These are phyloP conservation scores for Drepana falcataria DNA, from an alignment of 2,888 invertebrate genomes.

Conservation along the genomic window DNA sequence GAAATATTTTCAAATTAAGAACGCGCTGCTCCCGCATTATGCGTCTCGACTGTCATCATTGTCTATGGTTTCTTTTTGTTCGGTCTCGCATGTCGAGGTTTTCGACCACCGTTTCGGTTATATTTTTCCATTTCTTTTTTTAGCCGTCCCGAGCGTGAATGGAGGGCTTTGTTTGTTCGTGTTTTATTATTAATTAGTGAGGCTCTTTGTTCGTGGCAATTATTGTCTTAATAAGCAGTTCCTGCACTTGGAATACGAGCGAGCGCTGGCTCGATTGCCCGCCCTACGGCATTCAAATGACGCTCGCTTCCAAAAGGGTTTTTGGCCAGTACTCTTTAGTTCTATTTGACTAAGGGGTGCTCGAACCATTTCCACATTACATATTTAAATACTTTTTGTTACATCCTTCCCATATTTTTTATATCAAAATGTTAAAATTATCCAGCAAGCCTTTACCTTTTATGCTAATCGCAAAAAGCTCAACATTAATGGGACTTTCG, in stretches of 20 bases:
- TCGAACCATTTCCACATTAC: too few relatives aligned
- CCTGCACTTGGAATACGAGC: constrained; percentile 68
- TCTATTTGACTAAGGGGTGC: constrained; percentile 10
- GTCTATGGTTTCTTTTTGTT: constrained; percentile 75
- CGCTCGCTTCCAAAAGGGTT: constrained; percentile 35
- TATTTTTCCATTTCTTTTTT: constrained; percentile 55
- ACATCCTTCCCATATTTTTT: too few relatives aligned
- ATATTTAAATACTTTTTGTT: too few relatives aligned
- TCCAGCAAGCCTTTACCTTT: too few relatives aligned
- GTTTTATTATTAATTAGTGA: constrained; percentile 79
- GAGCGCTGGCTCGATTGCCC: constrained; percentile 60
- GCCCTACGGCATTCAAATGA: constrained; percentile 52
- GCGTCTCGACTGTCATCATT: constrained; percentile 76
- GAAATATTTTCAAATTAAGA: constrained; percentile 79
- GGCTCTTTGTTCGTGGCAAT: constrained; percentile 76
- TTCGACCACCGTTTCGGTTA: constrained; percentile 78
- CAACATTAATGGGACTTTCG: too few relatives aligned
- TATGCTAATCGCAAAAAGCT: too few relatives aligned
- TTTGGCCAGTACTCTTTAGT: constrained; percentile 18
- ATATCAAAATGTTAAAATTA: too few relatives aligned
- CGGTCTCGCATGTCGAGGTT: constrained; percentile 74
- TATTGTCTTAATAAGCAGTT: constrained; percentile 79
- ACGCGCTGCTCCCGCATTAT: constrained; percentile 76
- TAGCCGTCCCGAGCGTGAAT: constrained; percentile 73
- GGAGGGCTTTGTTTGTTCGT: constrained; percentile 74